Conservation (phyloP, 2,888 invertebrate species). For the Rotaria macrura region DNA sequence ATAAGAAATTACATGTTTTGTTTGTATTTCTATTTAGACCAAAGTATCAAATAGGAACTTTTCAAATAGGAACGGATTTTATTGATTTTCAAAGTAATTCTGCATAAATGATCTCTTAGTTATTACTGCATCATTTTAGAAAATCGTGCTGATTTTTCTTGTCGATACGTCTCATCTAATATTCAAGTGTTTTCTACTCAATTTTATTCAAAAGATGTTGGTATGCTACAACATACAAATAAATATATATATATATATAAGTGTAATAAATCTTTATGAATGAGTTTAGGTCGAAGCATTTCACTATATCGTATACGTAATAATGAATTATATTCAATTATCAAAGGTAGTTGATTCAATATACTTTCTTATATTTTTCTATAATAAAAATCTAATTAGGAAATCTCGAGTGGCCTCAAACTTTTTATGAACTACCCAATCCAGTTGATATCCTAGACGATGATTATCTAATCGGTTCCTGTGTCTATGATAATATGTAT, state of each 20-base stretch:
- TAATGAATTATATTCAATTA: neutral
- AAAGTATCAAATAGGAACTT: neutral
- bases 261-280: neutral
- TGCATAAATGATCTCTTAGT: neutral
- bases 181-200: neutral
- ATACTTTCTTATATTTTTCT: neutral
- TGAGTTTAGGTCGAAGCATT: neutral
- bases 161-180: neutral
- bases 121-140: neutral
- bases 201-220: neutral
- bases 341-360: neutral
- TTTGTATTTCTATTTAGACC: neutral
- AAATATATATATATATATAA: neutral
- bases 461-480: neutral
- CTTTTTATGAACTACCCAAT: neutral
- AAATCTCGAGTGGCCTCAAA: neutral
- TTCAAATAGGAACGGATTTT: neutral
- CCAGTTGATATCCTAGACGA: neutral
- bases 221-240: neutral
- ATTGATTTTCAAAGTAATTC: neutral
- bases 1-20: too few species aligned
- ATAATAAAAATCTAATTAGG: neutral
- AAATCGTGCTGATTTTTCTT: neutral
- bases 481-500: neutral
- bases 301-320: neutral